Evolutionary conservation across 2,113 vertebrate genomes (phyloP).

Genomic region (Egretta garzetta): DNA sequence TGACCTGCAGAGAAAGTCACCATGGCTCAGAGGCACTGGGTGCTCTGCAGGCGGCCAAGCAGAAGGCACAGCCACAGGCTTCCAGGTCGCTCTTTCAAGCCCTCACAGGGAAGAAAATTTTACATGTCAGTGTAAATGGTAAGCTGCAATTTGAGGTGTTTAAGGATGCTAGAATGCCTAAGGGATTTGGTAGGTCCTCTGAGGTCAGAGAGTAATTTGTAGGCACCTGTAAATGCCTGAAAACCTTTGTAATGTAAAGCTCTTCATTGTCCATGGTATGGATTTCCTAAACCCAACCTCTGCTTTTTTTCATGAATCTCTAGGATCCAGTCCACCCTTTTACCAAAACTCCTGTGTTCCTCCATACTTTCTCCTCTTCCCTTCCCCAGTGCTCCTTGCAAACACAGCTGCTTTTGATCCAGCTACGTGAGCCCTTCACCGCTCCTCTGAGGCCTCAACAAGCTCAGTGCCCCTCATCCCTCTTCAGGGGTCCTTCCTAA

Average conservation of each 20-base stretch:
- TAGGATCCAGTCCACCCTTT: background rate
- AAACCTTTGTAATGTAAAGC: background rate
- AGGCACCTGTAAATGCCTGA: background rate
- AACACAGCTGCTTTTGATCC: background rate
- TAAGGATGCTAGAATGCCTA: background rate
- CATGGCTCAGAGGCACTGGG: background rate
- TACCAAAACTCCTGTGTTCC: background rate
- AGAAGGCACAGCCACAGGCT: background rate
- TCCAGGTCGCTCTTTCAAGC: background rate
- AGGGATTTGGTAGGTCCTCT: background rate
- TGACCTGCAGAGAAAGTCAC: fast-evolving
- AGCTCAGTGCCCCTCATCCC: background rate
- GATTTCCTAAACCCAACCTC: background rate
- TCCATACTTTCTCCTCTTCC: background rate
- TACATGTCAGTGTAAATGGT: background rate
- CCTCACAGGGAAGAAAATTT: background rate
- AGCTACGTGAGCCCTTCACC: background rate
- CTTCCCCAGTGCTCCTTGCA: background rate
- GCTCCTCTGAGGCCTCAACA: background rate
- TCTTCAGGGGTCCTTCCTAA: background rate
- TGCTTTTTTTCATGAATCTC: background rate
- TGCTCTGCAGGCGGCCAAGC: background rate
- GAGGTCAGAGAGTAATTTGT: background rate
- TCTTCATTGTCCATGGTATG: background rate
- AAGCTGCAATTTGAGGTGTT: background rate